Conservation (phyloP, 1,140 invertebrate genomes). For the Drosophila repletoides region DNA sequence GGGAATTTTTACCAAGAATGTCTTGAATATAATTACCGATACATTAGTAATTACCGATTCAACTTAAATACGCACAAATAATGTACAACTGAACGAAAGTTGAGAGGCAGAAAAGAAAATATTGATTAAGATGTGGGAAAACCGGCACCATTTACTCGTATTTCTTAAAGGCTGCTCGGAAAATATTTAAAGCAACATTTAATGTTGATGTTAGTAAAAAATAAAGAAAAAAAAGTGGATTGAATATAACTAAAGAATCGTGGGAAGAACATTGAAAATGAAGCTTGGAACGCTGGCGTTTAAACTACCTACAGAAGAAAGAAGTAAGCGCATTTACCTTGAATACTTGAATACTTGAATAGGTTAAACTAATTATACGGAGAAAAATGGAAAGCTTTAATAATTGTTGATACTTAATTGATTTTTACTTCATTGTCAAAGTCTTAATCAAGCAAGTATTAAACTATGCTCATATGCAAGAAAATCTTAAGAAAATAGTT, state of each 20-base stretch:
- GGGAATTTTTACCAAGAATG: constrained; percentile 55
- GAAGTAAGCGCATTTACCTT: constrained; percentile 14
- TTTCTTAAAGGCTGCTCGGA: constrained; percentile 17
- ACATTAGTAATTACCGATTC: constrained; percentile 70
- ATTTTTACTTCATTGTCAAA: constrained; percentile 60
- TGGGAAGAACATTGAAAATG: constrained; percentile 3
- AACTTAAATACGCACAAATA: constrained; percentile 65
- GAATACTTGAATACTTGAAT: constrained; percentile 15
- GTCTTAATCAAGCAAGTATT: constrained; percentile 54
- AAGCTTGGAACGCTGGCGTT: constrained; percentile 3
- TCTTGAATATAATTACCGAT: constrained; percentile 45
- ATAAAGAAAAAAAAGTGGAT: not conserved
- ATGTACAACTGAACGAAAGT: constrained; percentile 44
- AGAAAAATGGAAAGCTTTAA: constrained; percentile 66
- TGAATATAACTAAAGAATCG: constrained; percentile 10
- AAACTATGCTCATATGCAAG: constrained; percentile 54
- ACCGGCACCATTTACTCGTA: constrained; percentile 14
- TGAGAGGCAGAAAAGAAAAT: constrained; percentile 6
- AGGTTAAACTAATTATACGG: constrained; percentile 43
- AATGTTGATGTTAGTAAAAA: constrained; percentile 27
- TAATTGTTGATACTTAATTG: constrained; percentile 61
- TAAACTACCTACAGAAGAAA: constrained; percentile 5
- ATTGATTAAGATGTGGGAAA: not conserved
- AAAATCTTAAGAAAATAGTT: constrained; percentile 49
- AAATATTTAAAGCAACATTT: constrained; percentile 21